phyloP scores from a whole-genome alignment of 1,140 invertebrate genomes.

The Popillia japonica region DNA sequence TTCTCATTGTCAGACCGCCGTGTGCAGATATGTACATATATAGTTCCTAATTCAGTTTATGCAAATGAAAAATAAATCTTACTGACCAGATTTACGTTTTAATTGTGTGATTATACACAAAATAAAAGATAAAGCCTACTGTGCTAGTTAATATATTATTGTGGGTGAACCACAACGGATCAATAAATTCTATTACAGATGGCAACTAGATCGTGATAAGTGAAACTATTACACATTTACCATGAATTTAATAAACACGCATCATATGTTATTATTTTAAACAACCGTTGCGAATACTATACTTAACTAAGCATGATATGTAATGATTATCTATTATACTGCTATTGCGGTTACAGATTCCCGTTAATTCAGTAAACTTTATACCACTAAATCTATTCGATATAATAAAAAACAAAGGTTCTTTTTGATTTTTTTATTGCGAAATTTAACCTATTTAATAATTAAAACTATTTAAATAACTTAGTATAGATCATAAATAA shows the following conservation, averaged over 20 bases:
- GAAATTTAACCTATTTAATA: constrained; percentile 29
- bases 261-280: neutral
- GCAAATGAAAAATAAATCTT: no score
- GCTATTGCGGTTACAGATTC: neutral
- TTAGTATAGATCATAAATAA: constrained; percentile 26
- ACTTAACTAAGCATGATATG: neutral
- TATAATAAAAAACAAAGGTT: neutral
- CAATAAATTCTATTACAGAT: constrained; percentile 3
- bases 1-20: no score
- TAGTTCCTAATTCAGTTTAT: no score
- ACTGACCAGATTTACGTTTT: no score
- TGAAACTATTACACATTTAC: constrained; percentile 9
- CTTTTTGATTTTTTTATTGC: constrained; percentile 21
- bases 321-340: neutral
- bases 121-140: neutral
- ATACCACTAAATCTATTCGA: neutral
- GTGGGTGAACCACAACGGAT: neutral
- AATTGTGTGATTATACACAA: neutral
- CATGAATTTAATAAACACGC: neutral
- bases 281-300: neutral
- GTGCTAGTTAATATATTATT: neutral
- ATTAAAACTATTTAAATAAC: constrained; percentile 20
- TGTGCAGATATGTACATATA: no score
- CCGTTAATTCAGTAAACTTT: neutral
- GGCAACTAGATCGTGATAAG: constrained; percentile 21